Conservation (phyloP, 2,888 invertebrate species). For the Cryptops parisi region DNA sequence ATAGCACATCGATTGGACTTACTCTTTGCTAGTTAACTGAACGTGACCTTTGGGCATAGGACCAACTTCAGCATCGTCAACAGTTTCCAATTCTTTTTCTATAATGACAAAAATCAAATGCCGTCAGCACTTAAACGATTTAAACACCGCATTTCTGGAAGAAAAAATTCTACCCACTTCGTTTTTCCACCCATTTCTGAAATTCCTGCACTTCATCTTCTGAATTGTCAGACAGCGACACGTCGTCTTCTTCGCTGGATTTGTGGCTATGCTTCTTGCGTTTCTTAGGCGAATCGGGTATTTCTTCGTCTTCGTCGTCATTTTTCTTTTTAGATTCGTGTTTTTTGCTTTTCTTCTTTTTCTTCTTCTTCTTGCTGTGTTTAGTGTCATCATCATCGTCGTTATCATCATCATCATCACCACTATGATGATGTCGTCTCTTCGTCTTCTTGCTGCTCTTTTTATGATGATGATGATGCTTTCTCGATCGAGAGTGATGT, state of each 20-base stretch:
- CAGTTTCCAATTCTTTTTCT: slow-evolving; percentile 8
- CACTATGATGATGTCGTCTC: not conserved
- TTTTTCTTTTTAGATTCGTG: not conserved
- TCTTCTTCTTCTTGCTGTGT: not conserved
- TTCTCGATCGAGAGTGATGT: not conserved
- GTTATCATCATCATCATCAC: not conserved
- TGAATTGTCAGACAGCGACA: not conserved
- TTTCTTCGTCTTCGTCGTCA: not conserved
- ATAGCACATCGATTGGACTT: too few species aligned
- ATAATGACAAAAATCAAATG: not conserved
- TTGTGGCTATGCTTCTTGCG: slow-evolving; percentile 10
- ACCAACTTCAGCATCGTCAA: slow-evolving; percentile 34
- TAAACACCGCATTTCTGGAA: too few species aligned
- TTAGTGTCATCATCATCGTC: not conserved
- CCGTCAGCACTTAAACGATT: not conserved
- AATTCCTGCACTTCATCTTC: slow-evolving; percentile 12
- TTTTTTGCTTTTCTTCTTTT: not conserved
- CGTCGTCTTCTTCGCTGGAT: not conserved
- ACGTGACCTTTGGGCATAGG: slow-evolving; percentile 55
- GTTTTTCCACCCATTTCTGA: slow-evolving; percentile 17
- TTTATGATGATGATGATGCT: not conserved
- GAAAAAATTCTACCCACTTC: slow-evolving; percentile 16
- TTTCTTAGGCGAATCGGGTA: not conserved
- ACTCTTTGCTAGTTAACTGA: slow-evolving; percentile 60
- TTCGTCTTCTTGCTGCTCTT: not conserved